Evolutionary conservation across 2,797 vertebrate species (phyloP).

Genomic region (Microcaecilia unicolor): DNA sequence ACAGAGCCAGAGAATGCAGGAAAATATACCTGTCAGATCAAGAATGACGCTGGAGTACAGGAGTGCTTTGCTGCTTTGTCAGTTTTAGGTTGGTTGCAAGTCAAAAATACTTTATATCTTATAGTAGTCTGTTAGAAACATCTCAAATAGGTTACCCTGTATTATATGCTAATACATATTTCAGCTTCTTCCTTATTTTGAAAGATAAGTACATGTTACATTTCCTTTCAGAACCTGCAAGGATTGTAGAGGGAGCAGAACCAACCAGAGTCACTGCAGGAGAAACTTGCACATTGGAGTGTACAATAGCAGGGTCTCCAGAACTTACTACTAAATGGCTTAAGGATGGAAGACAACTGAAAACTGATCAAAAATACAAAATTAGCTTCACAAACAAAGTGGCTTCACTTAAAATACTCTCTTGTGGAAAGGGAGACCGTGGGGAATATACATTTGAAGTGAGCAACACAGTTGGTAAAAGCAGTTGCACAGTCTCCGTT

Average conservation of each 20-base stretch:
- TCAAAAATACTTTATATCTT: no score
- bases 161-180: neutral
- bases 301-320: constrained; percentile 82
- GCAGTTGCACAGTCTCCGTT: constrained; percentile 79
- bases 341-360: constrained; percentile 80
- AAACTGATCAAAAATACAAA: constrained; percentile 82
- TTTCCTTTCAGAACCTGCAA: constrained; percentile 78
- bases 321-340: constrained; percentile 85
- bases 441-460: constrained; percentile 88
- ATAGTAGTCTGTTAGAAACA: no score
- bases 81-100: constrained; percentile 79
- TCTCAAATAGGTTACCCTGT: neutral
- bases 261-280: constrained; percentile 80
- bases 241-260: constrained; percentile 85
- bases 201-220: constrained; percentile 18
- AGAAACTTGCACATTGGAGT: constrained; percentile 83
- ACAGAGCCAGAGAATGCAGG: constrained; percentile 71
- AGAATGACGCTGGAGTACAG: constrained; percentile 86
- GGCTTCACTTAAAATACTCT: constrained; percentile 81
- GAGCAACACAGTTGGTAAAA: constrained; percentile 85
- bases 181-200: neutral
- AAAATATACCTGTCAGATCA: constrained; percentile 86
- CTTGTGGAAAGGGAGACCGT: constrained; percentile 68
- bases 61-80: constrained; percentile 77
- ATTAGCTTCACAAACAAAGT: constrained; percentile 89